Base-by-base conservation (phyloP, 2,113 vertebrate genomes). In the Heptranchias perlo region DNA sequence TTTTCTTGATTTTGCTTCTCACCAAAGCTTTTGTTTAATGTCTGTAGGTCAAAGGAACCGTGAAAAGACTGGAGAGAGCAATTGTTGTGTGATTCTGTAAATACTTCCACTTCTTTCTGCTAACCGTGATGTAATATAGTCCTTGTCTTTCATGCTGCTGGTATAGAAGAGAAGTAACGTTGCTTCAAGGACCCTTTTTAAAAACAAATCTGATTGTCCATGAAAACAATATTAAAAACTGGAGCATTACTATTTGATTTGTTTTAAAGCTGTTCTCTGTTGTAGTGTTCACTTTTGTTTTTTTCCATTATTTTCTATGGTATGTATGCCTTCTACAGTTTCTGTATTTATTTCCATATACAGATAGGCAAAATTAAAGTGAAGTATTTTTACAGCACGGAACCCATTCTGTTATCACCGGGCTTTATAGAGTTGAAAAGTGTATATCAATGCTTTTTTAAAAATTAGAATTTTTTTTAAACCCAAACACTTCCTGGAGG, bases 41-140 rank as follows among this genome's bases (percentile, higher is more conserved):
- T 96, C 54, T 96, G 25, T 97, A 99, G 99, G 99, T 98, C 99
- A 99, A 97, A 99, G 99, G 97, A 99, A 99, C 96, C 98, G 99
- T 97, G 99, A 99, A 98, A 99, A 99, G 98, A 99, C 99, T 65
- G 98, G 99, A 96, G 99, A 99, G 97, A 99, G 99, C 97, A 99
- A 99, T 97, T 99, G 99, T 97, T 99, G 99, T 97, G 98, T 99
- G 97, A 99, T 99, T 97, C 99, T 99, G 98, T 99, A 98, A 98
- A 97, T 97, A 96, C 96, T 96, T 96, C 97, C 97, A 96, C 96
- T 97, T 97, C 96, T 96, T 96, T 97, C 97, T 97, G 96, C 97
- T 97, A 96, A 96, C 98, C 97, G 97, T 97, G 97, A 97, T 97
- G 98, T 98, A 97, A 97, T 97, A 97, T 97, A 97, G 98, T 98